Percentiles rank a stretch among this genome's conserved stretches.
Evolutionary conservation across 2,888 invertebrate genomes (phyloP).

Genomic region (Acanthosoma haemorrhoidale): DNA sequence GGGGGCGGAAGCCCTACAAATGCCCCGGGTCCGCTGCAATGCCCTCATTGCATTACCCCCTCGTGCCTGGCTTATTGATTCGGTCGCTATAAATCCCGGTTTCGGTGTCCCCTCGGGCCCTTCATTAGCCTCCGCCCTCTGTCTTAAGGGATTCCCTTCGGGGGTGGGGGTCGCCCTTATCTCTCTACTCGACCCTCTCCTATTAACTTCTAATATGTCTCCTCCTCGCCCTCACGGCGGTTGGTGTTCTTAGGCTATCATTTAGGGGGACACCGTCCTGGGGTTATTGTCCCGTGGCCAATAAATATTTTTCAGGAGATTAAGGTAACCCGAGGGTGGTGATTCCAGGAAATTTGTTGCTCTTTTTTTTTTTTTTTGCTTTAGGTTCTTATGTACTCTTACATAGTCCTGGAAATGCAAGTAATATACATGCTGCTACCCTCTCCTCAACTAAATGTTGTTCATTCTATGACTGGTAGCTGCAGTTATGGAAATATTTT

Average conservation of each 20-base stretch:
- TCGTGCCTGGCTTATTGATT: conserved; percentile 4
- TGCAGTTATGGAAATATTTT: no score
- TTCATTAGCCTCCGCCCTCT: background rate
- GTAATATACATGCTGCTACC: no score
- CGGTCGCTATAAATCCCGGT: conserved; percentile 1
- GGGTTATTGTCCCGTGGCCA: background rate
- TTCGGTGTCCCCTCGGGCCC: conserved; percentile 8
- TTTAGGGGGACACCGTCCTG: background rate
- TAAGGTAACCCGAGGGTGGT: no score
- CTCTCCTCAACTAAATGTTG: no score
- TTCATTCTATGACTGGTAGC: no score
- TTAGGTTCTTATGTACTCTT: no score
- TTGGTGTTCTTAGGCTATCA: conserved; percentile 1
- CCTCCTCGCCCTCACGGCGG: background rate
- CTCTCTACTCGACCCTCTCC: background rate
- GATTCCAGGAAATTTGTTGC: no score
- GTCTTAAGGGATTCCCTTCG: background rate
- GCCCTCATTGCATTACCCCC: background rate
- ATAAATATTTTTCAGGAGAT: conserved; percentile 5
- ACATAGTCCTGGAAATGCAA: no score
- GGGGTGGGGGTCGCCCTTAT: background rate
- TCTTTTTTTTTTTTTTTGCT: no score
- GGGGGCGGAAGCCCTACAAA: background rate
- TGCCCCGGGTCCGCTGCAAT: background rate
- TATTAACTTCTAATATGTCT: conserved; percentile 12